phyloP scores from a whole-genome alignment of 92 coral and sea anemone species.

The Palythoa grandiflora region DNA sequence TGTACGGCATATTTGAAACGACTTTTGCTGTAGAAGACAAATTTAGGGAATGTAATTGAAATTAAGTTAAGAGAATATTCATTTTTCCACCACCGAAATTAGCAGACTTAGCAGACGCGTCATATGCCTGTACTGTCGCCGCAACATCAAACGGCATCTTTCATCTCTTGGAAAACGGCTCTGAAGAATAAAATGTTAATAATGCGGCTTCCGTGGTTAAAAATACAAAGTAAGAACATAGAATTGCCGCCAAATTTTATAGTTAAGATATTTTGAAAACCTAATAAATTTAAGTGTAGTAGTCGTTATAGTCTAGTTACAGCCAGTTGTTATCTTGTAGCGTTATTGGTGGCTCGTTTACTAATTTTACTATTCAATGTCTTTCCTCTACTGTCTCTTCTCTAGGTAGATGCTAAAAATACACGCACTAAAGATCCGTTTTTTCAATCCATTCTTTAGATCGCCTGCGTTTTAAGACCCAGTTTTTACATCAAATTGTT shows the following conservation, averaged over 20 bases:
- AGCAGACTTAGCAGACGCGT: background rate
- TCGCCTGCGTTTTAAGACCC: too few relatives aligned
- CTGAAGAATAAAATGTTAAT: constrained; percentile 22
- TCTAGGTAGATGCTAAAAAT: too few relatives aligned
- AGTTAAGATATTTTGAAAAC: background rate
- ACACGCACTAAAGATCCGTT: too few relatives aligned
- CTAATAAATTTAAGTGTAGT: background rate
- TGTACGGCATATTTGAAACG: background rate
- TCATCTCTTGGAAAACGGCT: constrained; percentile 31
- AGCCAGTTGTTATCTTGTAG: background rate
- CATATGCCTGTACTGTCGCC: background rate
- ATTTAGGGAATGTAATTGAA: background rate
- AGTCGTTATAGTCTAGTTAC: background rate
- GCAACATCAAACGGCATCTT: constrained; percentile 40
- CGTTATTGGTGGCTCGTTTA: too few relatives aligned
- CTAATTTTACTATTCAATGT: too few relatives aligned
- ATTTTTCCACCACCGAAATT: background rate
- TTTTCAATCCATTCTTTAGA: too few relatives aligned
- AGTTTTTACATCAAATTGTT: too few relatives aligned
- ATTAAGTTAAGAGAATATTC: background rate
- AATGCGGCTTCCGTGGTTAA: constrained; percentile 46
- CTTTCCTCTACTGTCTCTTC: too few relatives aligned
- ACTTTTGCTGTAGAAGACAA: background rate
- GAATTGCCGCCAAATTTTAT: constrained; percentile 34
- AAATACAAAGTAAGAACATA: constrained; percentile 11